Percentiles rank a stretch among this genome's conserved stretches.
Evolutionary conservation across 2,113 vertebrate genomes (phyloP).

Genomic region (Tragelaphus buxtoni): DNA sequence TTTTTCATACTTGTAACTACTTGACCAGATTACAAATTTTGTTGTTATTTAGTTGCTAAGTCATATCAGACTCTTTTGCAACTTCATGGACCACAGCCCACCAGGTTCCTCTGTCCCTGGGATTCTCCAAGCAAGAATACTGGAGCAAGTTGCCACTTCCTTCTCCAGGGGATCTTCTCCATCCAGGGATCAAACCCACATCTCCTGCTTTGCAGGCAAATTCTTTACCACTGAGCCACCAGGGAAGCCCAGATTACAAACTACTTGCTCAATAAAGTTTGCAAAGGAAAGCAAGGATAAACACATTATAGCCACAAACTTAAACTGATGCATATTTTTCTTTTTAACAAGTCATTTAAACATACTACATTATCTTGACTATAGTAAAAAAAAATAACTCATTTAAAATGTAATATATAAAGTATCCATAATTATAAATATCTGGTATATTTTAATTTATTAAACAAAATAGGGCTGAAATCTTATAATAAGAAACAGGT

Average conservation of each 20-base stretch:
- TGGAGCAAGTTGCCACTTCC: background rate
- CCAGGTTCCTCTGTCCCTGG: background rate
- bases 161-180: background rate
- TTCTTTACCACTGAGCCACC: background rate
- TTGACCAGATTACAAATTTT: background rate
- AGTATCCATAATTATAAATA: background rate
- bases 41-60: background rate
- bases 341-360: constrained; percentile 27
- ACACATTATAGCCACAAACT: background rate
- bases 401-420: constrained; percentile 7
- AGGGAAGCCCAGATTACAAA: background rate
- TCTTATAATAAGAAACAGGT: background rate
- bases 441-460: background rate
- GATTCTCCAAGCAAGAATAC: background rate
- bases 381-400: background rate
- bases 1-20: background rate
- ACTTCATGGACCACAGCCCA: background rate
- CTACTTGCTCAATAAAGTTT: background rate
- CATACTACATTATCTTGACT: background rate
- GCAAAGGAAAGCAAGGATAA: background rate
- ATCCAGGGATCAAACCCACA: background rate
- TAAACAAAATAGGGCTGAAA: background rate
- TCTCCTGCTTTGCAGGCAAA: background rate
- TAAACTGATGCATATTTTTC: background rate
- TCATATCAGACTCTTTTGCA: background rate